phyloP scores from a whole-genome alignment of 2,888 invertebrate genomes.

The Morpho deidamia region DNA sequence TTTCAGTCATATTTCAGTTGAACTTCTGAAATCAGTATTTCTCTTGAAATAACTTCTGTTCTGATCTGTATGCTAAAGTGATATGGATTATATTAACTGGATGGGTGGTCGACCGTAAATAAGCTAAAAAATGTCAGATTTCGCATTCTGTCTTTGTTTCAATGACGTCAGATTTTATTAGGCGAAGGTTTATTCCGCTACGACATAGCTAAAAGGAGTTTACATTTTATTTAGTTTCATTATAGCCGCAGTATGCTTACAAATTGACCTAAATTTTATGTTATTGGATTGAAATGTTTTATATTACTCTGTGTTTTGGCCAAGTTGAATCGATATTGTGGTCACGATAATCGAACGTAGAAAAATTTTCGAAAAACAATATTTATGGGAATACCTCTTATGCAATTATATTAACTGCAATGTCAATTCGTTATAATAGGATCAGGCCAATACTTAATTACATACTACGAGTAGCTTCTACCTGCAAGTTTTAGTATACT shows the following conservation, averaged over 20 bases:
- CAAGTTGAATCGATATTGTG: background rate
- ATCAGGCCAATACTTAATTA: too few species aligned
- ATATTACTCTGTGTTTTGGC: conserved; percentile 6
- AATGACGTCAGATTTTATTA: background rate
- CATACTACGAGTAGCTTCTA: too few species aligned
- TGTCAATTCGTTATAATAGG: too few species aligned
- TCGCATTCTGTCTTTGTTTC: conserved; percentile 6
- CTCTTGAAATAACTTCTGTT: too few species aligned
- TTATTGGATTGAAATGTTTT: background rate
- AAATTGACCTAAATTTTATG: background rate
- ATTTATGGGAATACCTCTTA: too few species aligned
- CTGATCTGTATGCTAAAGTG: background rate
- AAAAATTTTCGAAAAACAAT: too few species aligned
- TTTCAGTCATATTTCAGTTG: too few species aligned
- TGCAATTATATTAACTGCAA: too few species aligned
- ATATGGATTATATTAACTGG: background rate
- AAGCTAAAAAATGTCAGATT: conserved; percentile 1
- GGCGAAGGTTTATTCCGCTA: background rate
- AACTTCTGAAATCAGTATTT: too few species aligned
- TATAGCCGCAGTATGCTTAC: background rate
- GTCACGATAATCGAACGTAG: too few species aligned
- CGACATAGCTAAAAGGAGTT: background rate
- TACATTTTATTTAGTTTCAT: background rate
- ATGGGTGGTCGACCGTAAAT: conserved; percentile 4
- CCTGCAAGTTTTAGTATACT: too few species aligned